A percentile compares a stretch with the other conserved stretches of the same genome.
These are phyloP conservation scores for Drosophila longiperda DNA, from an alignment of 2,888 invertebrate species.

Conservation along the genomic window DNA sequence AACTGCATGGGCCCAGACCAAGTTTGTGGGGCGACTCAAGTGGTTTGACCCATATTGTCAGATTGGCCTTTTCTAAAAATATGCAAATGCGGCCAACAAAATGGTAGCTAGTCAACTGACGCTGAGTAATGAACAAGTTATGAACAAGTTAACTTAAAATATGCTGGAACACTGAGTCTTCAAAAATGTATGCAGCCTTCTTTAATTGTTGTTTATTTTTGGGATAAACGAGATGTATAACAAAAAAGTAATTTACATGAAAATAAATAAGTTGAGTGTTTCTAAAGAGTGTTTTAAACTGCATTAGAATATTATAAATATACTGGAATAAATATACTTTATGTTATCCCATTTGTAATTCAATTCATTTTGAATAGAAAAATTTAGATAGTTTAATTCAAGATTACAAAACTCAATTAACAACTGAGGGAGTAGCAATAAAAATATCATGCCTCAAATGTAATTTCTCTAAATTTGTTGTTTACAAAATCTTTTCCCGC, in stretches of 20 bases:
- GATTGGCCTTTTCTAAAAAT: slow-evolving; percentile 24
- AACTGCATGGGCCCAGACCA: not conserved
- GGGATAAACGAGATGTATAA: not conserved
- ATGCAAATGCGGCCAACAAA: slow-evolving; percentile 21
- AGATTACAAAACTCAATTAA: not conserved
- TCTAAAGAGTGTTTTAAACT: not conserved
- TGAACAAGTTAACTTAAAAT: not conserved
- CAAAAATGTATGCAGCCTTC: not conserved
- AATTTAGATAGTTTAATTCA: not conserved
- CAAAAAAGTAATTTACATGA: not conserved
- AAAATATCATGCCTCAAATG: slow-evolving; percentile 18
- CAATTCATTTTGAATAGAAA: not conserved
- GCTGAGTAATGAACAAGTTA: slow-evolving; percentile 8
- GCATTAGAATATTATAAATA: not conserved
- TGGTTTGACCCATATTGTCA: slow-evolving; percentile 48
- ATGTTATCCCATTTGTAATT: not conserved
- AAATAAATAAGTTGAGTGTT: not conserved
- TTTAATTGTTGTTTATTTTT: not conserved
- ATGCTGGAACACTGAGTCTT: not conserved
- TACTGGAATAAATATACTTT: not conserved
- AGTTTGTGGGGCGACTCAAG: slow-evolving; percentile 27
- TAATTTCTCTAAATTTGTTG: not conserved
- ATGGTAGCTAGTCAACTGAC: slow-evolving; percentile 11
- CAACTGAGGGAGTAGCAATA: slow-evolving; percentile 13
- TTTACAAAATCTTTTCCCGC: slow-evolving; percentile 14